These are phyloP conservation scores for Agrenia bidenticulata DNA, from an alignment of 2,888 invertebrate genomes.

Conservation along the genomic window DNA sequence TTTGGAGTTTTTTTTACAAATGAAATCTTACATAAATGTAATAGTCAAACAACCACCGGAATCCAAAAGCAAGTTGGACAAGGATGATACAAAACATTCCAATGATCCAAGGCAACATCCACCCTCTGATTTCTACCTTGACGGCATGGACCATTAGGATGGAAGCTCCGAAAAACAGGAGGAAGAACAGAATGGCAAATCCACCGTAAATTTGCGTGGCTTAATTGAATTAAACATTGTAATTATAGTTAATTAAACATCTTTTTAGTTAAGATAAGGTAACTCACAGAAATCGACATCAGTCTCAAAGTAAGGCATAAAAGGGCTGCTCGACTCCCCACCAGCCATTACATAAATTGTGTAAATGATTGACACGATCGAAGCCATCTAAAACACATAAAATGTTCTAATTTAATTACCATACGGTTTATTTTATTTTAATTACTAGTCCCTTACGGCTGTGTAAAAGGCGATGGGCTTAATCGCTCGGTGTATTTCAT, in stretches of 20 bases:
- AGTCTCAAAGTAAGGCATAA: constrained; percentile 85
- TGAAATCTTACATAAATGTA: constrained; percentile 75
- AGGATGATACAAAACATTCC: constrained; percentile 68
- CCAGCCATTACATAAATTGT: constrained; percentile 76
- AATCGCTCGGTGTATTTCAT: constrained; percentile 73
- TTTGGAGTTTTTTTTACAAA: no score
- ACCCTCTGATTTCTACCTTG: constrained; percentile 71
- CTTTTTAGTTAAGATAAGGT: background rate
- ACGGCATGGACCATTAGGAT: constrained; percentile 66
- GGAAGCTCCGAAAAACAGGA: constrained; percentile 61
- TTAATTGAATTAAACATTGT: constrained; percentile 56
- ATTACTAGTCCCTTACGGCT: constrained; percentile 59
- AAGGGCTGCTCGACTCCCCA: constrained; percentile 86
- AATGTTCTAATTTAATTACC: background rate
- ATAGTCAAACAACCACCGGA: constrained; percentile 84
- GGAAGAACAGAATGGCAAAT: constrained; percentile 61
- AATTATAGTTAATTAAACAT: background rate
- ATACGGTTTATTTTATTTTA: no score
- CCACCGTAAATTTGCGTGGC: constrained; percentile 73
- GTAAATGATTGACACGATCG: constrained; percentile 72
- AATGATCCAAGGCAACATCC: constrained; percentile 77
- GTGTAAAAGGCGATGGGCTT: constrained; percentile 79
- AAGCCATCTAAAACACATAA: constrained; percentile 63
- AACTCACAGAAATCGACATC: constrained; percentile 73
- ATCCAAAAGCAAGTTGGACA: constrained; percentile 76